Evolutionary conservation across 1,140 invertebrate genomes (phyloP), one percentile per base, ranked within the genome.

Genomic region (Heterodera schachtii): DNA sequence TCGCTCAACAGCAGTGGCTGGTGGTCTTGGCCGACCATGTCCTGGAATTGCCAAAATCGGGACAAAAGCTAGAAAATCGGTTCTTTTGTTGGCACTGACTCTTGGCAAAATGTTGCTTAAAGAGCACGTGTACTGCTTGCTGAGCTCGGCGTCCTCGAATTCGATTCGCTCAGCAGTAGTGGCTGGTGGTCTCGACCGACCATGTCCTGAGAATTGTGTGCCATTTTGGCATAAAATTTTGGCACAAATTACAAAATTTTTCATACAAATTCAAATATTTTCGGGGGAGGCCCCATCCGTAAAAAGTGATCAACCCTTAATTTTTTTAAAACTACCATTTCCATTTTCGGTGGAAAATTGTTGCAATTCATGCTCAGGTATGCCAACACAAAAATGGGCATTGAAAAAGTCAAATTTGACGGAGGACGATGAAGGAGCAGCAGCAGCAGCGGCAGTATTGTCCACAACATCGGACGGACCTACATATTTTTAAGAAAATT

Each of bases 301-400:
- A 31, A 31, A 31, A 31, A 31, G 31, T 31, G 31, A n/a, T n/a
- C n/a, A n/a, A 31, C 31, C 31, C 31, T 31, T 2, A 2, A 52
- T 52, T 52, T 11, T 52, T 52, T 11, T 11, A 0, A 1, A 52
- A 46, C 41, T 71, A 19, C 43, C 5, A 11, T 41, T 19, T n/a
- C 44, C 69, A 6, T 46, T n/a, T 41, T 11, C 69, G 11, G 1
- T 46, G 41, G 31, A 41, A 13, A 71, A 1, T n/a, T 31, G 3
- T 1, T 16, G 21, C 44, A 71, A 43, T 41, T 71, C 69, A 46
- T 46, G 41, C 19, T 71, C 69, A 11, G 69, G 21, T 11, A 71
- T 11, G 9, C 49, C 64, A 70, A 47, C 66, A 21, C 77, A 78
- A 70, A 78, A 78, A 78, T 78, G 77, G 41, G 64, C 31, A 70